Percentiles rank a stretch among this genome's conserved stretches.
These are phyloP conservation scores for Anguilla marmorata DNA, from an alignment of 2,797 vertebrate species.

Conservation along the genomic window DNA sequence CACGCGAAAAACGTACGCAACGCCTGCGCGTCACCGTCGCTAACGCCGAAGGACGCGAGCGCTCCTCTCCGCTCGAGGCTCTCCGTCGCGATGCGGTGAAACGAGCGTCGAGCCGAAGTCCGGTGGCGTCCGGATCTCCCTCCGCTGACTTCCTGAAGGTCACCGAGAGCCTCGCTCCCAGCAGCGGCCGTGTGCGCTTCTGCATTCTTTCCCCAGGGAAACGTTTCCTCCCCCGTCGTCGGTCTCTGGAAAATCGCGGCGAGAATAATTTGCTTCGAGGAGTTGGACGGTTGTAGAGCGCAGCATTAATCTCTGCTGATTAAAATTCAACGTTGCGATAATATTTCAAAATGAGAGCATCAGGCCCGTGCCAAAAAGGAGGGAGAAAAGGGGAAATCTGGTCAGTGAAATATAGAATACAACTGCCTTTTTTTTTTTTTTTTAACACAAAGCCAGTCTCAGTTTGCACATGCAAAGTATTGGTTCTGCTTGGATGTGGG, in stretches of 20 bases:
- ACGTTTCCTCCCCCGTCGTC: constrained; percentile 32
- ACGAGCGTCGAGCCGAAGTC: neutral
- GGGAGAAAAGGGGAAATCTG: neutral
- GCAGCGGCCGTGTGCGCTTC: constrained; percentile 13
- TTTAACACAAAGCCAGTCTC: constrained; percentile 5
- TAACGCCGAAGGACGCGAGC: neutral
- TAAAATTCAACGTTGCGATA: constrained; percentile 33
- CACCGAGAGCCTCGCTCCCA: neutral
- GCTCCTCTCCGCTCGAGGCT: neutral
- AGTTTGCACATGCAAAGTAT: constrained; percentile 18
- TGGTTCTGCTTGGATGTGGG: constrained; percentile 25
- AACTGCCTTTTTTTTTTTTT: neutral
- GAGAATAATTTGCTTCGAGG: constrained; percentile 24
- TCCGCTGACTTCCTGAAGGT: constrained; percentile 6
- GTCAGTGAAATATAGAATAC: neutral
- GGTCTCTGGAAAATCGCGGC: constrained; percentile 27
- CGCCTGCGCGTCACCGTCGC: no score
- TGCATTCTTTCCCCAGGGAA: neutral
- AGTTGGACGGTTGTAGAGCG: constrained; percentile 10
- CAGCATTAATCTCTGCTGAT: constrained; percentile 37
- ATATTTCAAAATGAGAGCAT: constrained; percentile 27
- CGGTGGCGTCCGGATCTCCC: constrained; percentile 13
- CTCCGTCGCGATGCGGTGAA: neutral
- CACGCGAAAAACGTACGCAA: neutral
- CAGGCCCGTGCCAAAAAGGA: constrained; percentile 23